phyloP scores from a whole-genome alignment of 2,888 invertebrate genomes.

The Ctenicera cuprea region DNA sequence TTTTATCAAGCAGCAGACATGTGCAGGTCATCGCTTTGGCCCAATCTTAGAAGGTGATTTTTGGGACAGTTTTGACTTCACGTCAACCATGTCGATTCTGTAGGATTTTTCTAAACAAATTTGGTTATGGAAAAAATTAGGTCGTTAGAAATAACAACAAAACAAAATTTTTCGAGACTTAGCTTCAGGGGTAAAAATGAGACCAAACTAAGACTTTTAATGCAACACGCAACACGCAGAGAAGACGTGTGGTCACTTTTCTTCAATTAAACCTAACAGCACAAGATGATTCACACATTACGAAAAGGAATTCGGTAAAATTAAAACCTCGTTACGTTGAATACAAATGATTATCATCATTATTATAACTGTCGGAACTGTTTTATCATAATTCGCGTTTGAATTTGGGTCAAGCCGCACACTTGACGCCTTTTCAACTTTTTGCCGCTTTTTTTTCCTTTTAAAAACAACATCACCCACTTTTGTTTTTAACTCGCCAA shows the following conservation, averaged over 20 bases:
- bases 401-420: conserved; percentile 30
- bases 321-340: conserved; percentile 34
- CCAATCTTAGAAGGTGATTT: neutral
- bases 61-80: neutral
- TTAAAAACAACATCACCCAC: neutral
- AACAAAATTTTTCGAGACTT: no score
- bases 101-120: no score
- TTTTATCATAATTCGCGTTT: conserved; percentile 27
- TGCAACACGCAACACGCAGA: no score
- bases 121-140: no score
- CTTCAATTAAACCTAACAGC: conserved; percentile 14
- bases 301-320: conserved; percentile 25
- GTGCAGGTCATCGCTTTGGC: neutral
- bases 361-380: conserved; percentile 26
- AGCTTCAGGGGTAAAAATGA: no score
- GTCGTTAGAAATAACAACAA: no score
- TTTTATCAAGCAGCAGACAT: conserved; percentile 1
- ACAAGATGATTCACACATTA: conserved; percentile 39
- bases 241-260: conserved; percentile 4
- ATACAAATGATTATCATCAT: conserved; percentile 28
- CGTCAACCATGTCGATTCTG: neutral
- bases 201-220: neutral
- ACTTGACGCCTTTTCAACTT: conserved; percentile 13
- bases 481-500: neutral
- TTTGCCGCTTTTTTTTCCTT: neutral